Evolutionary conservation across 2,888 invertebrate species (phyloP).

Genomic region (Caenorhabditis macrosperma): DNA sequence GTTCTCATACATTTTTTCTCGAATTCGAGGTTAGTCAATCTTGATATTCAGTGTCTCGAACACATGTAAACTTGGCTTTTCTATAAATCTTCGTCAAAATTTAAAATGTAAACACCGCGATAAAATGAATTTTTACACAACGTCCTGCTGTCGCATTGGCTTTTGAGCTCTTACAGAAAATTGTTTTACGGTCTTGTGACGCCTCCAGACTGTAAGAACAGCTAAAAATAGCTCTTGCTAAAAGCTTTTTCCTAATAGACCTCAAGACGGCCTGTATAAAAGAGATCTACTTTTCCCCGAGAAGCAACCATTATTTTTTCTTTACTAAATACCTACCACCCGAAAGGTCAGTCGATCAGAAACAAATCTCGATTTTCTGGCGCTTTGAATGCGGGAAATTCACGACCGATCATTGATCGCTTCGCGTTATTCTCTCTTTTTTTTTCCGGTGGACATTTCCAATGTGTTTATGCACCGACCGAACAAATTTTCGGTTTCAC

Average conservation of each 20-base stretch:
- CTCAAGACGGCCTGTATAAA: neutral
- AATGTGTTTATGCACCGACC: slow-evolving; percentile 2
- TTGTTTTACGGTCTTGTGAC: neutral
- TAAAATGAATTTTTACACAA: neutral
- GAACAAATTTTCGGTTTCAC: neutral
- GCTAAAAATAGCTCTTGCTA: too few relatives aligned
- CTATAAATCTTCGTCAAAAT: too few relatives aligned
- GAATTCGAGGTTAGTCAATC: neutral
- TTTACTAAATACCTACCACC: too few relatives aligned
- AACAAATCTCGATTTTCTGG: too few relatives aligned
- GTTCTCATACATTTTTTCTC: neutral
- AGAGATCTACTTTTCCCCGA: neutral
- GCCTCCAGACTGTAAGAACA: neutral
- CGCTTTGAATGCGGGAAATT: neutral
- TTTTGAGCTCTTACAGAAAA: too few relatives aligned
- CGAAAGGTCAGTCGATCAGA: too few relatives aligned
- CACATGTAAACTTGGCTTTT: too few relatives aligned
- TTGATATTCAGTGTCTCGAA: too few relatives aligned
- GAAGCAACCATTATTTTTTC: too few relatives aligned
- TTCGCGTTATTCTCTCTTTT: slow-evolving; percentile 3
- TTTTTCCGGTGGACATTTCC: neutral
- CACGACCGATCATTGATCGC: neutral
- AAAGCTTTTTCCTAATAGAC: neutral
- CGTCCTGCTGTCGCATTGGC: too few relatives aligned
- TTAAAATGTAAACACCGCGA: neutral